Evolutionary conservation across 2,888 invertebrate genomes (phyloP).

Genomic region (Eupithecia subumbrata): DNA sequence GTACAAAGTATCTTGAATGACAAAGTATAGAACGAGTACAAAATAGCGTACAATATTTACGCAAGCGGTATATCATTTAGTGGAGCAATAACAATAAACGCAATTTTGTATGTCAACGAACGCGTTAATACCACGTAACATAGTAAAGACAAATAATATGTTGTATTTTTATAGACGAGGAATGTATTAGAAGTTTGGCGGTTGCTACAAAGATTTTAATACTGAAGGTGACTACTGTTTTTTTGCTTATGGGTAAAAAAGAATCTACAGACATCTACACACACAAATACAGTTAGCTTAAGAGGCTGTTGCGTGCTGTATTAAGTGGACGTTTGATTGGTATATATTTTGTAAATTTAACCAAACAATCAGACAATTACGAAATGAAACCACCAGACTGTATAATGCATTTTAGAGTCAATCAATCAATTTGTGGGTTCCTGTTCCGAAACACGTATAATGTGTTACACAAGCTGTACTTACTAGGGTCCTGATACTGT

Average conservation of each 20-base stretch:
- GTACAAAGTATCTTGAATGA: not conserved
- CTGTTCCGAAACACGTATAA: not conserved
- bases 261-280: not conserved
- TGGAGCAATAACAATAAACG: slow-evolving; percentile 49
- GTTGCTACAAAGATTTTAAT: not conserved
- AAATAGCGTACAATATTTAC: slow-evolving; percentile 25
- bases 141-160: slow-evolving; percentile 17
- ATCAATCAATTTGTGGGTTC: not conserved
- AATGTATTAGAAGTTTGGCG: not conserved
- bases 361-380: not conserved
- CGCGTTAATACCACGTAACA: slow-evolving; percentile 45
- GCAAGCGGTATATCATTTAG: slow-evolving; percentile 42
- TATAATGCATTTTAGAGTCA: not conserved
- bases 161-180: not conserved
- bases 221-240: not conserved
- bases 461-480: not conserved
- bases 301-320: not conserved
- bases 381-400: not conserved
- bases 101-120: slow-evolving; percentile 58
- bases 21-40: not conserved
- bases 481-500: not conserved
- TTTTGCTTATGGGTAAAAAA: not conserved
- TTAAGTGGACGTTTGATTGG: not conserved
- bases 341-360: not conserved
- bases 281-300: not conserved